Percentiles rank a stretch among this genome's conserved stretches.
Evolutionary conservation across 2,113 vertebrate species (phyloP).

Genomic region (Pseudorectes ferrugineus): DNA sequence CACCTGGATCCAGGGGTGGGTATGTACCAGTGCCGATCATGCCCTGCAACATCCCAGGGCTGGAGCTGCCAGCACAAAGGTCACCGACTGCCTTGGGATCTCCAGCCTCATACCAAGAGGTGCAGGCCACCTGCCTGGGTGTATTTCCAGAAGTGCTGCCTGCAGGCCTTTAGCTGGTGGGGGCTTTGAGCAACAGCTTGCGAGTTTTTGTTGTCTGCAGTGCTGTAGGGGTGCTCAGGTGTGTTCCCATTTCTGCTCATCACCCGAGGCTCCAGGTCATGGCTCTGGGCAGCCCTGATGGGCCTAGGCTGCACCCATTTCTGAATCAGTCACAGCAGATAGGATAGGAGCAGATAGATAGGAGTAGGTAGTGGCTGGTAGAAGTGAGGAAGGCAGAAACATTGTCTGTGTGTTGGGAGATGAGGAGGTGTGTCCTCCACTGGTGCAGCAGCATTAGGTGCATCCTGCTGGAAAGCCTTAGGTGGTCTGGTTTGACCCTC

Average conservation of each 20-base stretch:
- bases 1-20: background rate
- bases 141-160: background rate
- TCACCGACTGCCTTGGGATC: rapidly evolving
- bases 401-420: rapidly evolving
- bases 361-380: background rate
- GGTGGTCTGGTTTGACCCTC: background rate
- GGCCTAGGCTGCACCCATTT: background rate
- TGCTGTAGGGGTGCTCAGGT: background rate
- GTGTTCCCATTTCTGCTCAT: background rate
- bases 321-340: rapidly evolving
- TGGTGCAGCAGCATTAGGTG: background rate
- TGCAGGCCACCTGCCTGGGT: background rate
- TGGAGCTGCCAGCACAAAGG: background rate
- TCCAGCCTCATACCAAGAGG: background rate
- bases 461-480: background rate
- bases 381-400: background rate
- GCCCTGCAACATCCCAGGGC: background rate
- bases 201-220: background rate
- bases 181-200: constrained; percentile 18
- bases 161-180: background rate
- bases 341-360: background rate
- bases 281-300: background rate
- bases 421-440: background rate
- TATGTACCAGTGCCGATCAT: rapidly evolving
- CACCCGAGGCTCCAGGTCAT: rapidly evolving